A percentile compares a stretch with the other conserved stretches of the same genome.
phyloP scores from a whole-genome alignment of 2,888 invertebrate genomes.

The Antitype chi region DNA sequence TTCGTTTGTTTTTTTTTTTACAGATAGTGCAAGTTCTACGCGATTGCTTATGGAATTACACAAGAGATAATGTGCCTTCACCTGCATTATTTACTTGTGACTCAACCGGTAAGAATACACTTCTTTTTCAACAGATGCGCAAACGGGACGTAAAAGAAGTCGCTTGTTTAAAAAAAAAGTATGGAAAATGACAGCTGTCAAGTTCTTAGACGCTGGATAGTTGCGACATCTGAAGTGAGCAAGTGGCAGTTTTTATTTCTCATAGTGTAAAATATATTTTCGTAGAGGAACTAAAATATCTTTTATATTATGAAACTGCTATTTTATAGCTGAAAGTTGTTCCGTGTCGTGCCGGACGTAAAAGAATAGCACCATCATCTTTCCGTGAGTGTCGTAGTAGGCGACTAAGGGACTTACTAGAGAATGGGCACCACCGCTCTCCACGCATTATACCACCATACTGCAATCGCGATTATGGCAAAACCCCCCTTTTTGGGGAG shows the following conservation, averaged over 20 bases:
- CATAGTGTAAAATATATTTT: not conserved
- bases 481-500: too few species aligned
- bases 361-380: too few species aligned
- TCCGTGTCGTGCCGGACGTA: too few species aligned
- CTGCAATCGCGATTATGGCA: too few species aligned
- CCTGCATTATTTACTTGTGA: constrained; percentile 94
- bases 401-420: too few species aligned
- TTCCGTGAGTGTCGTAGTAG: too few species aligned
- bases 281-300: too few species aligned
- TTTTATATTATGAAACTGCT: not conserved
- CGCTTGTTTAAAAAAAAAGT: not conserved
- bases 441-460: too few species aligned
- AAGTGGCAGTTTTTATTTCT: not conserved
- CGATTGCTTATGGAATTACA: constrained; percentile 97
- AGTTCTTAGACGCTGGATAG: not conserved
- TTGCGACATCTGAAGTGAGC: not conserved
- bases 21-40: constrained; percentile 95
- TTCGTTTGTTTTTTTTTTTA: constrained; percentile 54
- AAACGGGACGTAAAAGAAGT: not conserved
- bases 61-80: constrained; percentile 96
- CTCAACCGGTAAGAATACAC: constrained; percentile 85
- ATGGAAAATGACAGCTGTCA: not conserved
- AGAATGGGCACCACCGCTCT: too few species aligned
- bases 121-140: not conserved
- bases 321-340: not conserved